Percentiles rank a stretch among this genome's conserved stretches.
These are phyloP conservation scores for Phylloscopus trochiloides DNA, from an alignment of 2,113 vertebrate species.

Conservation along the genomic window DNA sequence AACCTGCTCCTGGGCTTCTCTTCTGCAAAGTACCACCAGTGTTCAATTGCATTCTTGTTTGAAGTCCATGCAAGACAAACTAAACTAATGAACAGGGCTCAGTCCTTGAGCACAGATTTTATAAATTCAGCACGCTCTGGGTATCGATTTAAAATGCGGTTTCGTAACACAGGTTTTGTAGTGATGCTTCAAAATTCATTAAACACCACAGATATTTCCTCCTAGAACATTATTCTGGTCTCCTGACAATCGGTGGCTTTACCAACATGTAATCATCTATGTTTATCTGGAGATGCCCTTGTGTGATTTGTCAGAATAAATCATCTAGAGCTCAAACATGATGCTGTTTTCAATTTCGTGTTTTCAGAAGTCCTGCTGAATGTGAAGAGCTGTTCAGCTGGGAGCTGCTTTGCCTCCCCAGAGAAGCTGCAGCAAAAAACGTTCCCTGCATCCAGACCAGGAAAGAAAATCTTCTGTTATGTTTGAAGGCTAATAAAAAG, in stretches of 20 bases:
- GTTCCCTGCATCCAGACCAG: not conserved
- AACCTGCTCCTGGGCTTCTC: not conserved
- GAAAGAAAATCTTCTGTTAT: not conserved
- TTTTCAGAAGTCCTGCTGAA: not conserved
- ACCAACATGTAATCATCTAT: not conserved
- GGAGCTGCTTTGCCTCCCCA: not conserved
- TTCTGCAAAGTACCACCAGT: not conserved
- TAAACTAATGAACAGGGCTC: not conserved
- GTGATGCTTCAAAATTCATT: not conserved
- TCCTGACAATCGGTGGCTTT: not conserved
- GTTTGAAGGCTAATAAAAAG: not conserved
- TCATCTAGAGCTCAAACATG: not conserved
- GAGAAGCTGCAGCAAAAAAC: not conserved
- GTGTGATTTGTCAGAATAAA: conserved; percentile 18
- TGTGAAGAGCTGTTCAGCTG: conserved; percentile 1
- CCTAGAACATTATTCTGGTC: not conserved
- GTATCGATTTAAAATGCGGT: not conserved
- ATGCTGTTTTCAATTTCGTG: not conserved
- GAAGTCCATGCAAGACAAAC: not conserved
- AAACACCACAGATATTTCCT: not conserved
- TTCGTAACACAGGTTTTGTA: not conserved
- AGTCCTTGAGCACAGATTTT: not conserved
- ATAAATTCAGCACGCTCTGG: not conserved
- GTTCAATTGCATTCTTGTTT: not conserved
- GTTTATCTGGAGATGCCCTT: not conserved